Evolutionary conservation across 2,113 vertebrate species (phyloP).

Genomic region (Tenrec ecaudatus): DNA sequence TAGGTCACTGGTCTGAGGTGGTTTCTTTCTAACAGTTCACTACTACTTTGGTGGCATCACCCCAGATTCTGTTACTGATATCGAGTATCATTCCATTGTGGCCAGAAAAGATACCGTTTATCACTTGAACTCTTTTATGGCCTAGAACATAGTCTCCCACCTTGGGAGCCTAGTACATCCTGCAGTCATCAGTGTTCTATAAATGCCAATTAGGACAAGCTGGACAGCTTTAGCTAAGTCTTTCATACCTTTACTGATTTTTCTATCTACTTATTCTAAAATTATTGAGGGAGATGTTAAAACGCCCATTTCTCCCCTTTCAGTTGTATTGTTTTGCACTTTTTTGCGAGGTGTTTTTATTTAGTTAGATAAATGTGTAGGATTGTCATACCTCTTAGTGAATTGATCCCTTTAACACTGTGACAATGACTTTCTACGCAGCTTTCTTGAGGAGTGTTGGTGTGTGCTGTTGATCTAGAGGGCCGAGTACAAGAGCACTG

Average conservation of each 20-base stretch:
- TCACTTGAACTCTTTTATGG: background rate
- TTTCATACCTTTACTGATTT: constrained; percentile 9
- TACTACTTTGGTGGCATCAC: background rate
- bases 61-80: background rate
- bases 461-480: background rate
- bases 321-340: constrained; percentile 39
- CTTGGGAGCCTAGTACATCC: background rate
- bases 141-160: background rate
- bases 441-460: constrained; percentile 4
- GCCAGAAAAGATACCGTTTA: background rate
- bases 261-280: constrained; percentile 5
- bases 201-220: constrained; percentile 26
- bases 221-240: background rate
- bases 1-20: background rate
- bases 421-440: background rate
- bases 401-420: constrained; percentile 1
- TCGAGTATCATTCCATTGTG: background rate
- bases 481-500: background rate
- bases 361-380: background rate
- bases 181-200: background rate
- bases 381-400: background rate
- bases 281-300: background rate
- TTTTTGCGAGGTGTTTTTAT: constrained; percentile 38
- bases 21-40: background rate
- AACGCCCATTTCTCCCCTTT: constrained; percentile 35